Evolutionary conservation across 2,888 invertebrate genomes (phyloP), one percentile per base, ranked within the genome.

Genomic region (Chirona hameri): DNA sequence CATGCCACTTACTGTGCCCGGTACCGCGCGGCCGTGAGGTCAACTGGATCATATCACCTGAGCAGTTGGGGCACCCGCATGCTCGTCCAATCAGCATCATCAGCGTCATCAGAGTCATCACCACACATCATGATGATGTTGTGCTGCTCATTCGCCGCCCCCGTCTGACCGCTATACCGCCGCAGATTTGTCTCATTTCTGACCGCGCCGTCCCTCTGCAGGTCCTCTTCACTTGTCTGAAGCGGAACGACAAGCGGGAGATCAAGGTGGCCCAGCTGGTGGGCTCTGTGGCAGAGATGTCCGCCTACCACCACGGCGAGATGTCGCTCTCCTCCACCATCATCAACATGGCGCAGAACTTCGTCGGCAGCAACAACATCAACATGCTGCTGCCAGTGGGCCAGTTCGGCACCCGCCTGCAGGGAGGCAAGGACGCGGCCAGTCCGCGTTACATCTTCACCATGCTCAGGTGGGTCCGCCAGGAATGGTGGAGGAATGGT

Each of bases 371-470:
- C 24, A 99, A 99, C 89, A 99, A 99, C 87, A 93, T 99, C 83
- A 99, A 99, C 88, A 88, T 99, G 39, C 89, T 99, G 82, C 93
- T 95, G 88, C 99, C 99, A 0, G 93, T 94, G 85, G 99, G 99
- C 83, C 85, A 85, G 84, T 85, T 85, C 84, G 85, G 85, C 55
- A 85, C 85, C 18, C 83, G 85, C 18, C 83, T 85, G 46, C 84
- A 90, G 85, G 99, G 99, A 69, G 99, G 99, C 85, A 99, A 99
- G 89, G 97, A 99, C 89, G 92, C 94, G 60, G 99, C 99, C 83
- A 97, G 97, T 88, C 94, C 99, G 87, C 93, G 98, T 92, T 99
- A 99, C 89, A 99, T 99, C 87, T 98, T 97, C 91, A 99, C 99
- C 0, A 91, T 93, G 88, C 88, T 93, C 79, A 92, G 89, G 89